Evolutionary conservation across 2,113 vertebrate species (phyloP).

Genomic region (Morone chrysops): DNA sequence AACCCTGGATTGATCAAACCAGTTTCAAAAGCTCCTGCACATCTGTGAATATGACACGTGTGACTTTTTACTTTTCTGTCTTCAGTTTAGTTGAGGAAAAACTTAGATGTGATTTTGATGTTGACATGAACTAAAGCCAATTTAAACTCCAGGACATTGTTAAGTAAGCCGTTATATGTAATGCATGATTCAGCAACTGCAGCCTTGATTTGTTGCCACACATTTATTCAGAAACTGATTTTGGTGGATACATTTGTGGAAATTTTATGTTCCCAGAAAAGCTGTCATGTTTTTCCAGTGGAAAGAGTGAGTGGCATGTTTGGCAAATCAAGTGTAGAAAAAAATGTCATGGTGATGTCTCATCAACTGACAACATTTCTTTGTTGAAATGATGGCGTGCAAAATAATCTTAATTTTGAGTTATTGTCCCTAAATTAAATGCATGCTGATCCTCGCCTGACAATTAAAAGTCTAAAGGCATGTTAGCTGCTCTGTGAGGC

Average conservation of each 20-base stretch:
- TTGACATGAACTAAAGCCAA: background rate
- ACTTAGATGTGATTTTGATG: background rate
- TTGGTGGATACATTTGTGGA: background rate
- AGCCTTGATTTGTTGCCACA: background rate
- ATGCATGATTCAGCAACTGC: background rate
- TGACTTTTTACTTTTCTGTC: background rate
- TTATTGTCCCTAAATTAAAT: background rate
- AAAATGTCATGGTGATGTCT: background rate
- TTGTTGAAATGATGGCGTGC: background rate
- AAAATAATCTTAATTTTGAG: background rate
- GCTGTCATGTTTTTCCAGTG: background rate
- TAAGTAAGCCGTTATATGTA: background rate
- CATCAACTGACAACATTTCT: too few species aligned
- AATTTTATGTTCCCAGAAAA: background rate
- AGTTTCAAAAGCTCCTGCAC: conserved; percentile 5
- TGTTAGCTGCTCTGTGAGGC: background rate
- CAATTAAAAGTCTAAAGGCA: background rate
- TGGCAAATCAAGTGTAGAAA: background rate
- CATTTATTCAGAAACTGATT: conserved; percentile 5
- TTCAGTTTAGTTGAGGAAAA: background rate
- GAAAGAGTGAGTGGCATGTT: background rate
- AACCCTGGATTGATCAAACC: conserved; percentile 16
- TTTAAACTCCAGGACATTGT: background rate
- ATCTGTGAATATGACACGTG: conserved; percentile 19
- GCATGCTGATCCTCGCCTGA: background rate